Conservation (phyloP, 2,113 vertebrate species). For the Syrrhaptes paradoxus region DNA sequence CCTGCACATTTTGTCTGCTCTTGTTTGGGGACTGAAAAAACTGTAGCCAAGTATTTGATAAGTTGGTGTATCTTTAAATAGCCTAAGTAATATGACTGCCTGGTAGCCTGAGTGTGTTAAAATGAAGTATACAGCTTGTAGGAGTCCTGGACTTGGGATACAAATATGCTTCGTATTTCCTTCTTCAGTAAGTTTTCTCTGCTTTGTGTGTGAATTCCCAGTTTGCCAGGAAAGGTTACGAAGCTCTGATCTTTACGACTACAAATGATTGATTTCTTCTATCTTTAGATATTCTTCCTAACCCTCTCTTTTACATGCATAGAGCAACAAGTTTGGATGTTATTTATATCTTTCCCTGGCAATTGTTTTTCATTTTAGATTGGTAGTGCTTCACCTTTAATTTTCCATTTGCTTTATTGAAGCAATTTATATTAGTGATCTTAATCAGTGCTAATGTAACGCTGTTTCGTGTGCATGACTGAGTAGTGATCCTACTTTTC, state of each 20-base stretch:
- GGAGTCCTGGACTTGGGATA: not conserved
- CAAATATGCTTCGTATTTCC: not conserved
- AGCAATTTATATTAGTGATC: not conserved
- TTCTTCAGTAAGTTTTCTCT: not conserved
- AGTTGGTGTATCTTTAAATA: not conserved
- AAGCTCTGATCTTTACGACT: not conserved
- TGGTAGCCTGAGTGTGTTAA: not conserved
- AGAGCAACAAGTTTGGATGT: not conserved
- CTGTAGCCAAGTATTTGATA: not conserved
- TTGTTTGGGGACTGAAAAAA: not conserved
- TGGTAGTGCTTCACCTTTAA: slow-evolving; percentile 7
- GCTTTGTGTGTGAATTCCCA: not conserved
- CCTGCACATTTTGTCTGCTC: not conserved
- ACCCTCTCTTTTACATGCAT: not conserved
- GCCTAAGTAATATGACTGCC: not conserved
- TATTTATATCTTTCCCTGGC: not conserved
- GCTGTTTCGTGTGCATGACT: not conserved
- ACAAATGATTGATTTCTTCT: not conserved
- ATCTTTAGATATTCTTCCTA: not conserved
- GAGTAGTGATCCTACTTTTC: not conserved
- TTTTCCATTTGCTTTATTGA: slow-evolving; percentile 1
- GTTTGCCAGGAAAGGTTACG: not conserved
- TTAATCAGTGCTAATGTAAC: not conserved
- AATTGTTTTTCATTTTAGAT: not conserved
- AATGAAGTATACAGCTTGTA: not conserved